phyloP scores from a whole-genome alignment of 2,113 vertebrate genomes.

The Anas platyrhynchos region DNA sequence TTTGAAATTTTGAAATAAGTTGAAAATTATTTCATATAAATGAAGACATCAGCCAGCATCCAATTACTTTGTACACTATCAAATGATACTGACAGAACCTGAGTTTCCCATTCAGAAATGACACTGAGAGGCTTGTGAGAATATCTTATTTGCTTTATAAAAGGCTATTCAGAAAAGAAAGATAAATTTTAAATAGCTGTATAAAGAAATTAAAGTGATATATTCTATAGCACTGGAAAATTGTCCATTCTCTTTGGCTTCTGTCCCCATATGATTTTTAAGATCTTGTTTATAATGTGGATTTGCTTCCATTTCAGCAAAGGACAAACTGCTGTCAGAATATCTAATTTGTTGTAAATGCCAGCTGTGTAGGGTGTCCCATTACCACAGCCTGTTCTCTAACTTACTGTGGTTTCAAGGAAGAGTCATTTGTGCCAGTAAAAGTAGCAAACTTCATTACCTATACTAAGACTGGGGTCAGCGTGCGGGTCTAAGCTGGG shows the following conservation, averaged over 20 bases:
- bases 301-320: neutral
- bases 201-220: conserved; percentile 16
- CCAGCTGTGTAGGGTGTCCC: neutral
- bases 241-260: conserved; percentile 15
- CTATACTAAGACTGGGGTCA: rapidly evolving
- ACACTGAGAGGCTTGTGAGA: neutral
- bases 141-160: conserved; percentile 17
- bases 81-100: neutral
- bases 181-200: conserved; percentile 12
- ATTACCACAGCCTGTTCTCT: neutral
- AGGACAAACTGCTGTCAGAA: neutral
- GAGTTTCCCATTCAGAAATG: conserved; percentile 16
- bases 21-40: neutral
- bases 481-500: neutral
- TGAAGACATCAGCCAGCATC: conserved; percentile 12
- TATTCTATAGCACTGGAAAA: neutral
- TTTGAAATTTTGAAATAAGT: neutral
- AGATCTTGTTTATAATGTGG: neutral
- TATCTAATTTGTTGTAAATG: neutral
- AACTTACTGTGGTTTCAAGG: neutral
- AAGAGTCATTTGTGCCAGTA: neutral
- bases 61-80: neutral
- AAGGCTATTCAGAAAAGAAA: neutral
- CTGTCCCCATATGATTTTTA: neutral
- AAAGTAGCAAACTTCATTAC: neutral